These are phyloP conservation scores for Rhabdomys dilectus DNA, from an alignment of 2,113 vertebrate species.

Conservation along the genomic window DNA sequence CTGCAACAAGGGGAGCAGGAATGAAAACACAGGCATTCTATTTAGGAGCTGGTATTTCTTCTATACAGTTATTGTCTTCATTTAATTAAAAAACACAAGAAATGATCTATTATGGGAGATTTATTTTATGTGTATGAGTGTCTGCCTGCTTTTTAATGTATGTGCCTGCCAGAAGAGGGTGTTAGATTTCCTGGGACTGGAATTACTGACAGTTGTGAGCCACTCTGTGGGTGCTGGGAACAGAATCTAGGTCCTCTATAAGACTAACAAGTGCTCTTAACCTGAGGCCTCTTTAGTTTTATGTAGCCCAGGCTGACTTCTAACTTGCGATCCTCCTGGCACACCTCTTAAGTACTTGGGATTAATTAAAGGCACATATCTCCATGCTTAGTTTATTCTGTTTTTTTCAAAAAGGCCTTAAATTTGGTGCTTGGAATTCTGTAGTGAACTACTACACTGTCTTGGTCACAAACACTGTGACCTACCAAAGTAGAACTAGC, in stretches of 20 bases:
- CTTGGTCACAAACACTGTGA: background rate
- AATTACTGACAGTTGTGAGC: background rate
- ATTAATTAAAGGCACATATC: background rate
- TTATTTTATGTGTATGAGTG: background rate
- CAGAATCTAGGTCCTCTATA: background rate
- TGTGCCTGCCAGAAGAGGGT: background rate
- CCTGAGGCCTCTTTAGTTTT: background rate
- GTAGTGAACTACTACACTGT: background rate
- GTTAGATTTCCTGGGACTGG: background rate
- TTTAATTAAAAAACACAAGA: background rate
- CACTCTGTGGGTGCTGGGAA: background rate
- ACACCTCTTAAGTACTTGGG: background rate
- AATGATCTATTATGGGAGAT: background rate
- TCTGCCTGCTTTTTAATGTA: background rate
- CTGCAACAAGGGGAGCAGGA: background rate
- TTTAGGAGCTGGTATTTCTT: background rate
- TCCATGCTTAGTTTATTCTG: background rate
- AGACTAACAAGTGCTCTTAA: background rate
- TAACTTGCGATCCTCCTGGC: background rate
- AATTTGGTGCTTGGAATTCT: background rate
- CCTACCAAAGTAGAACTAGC: accelerated
- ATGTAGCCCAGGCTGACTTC: background rate
- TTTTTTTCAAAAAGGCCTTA: background rate
- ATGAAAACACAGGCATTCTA: background rate
- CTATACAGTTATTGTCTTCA: background rate